Percentiles rank a stretch among this genome's conserved stretches.
These are phyloP conservation scores for Buathra laborator DNA, from an alignment of 2,888 invertebrate species.

Conservation along the genomic window DNA sequence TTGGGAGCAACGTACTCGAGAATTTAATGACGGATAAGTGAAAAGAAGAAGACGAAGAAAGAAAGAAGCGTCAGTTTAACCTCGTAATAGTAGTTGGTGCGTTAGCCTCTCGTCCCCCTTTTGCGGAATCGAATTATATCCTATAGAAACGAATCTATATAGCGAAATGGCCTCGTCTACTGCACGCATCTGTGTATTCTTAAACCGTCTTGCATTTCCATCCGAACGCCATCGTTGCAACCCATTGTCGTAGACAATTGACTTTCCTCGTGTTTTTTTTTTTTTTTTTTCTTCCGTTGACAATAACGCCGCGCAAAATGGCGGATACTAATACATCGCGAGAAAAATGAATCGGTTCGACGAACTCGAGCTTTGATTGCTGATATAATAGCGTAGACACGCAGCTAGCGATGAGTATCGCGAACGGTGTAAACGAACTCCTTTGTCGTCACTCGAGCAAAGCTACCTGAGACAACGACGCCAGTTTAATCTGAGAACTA, in stretches of 20 bases:
- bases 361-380: slow-evolving; percentile 27
- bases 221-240: slow-evolving; percentile 8
- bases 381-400: background rate
- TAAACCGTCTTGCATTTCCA: slow-evolving; percentile 16
- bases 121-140: background rate
- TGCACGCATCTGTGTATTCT: background rate
- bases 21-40: background rate
- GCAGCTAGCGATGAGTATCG: slow-evolving; percentile 10
- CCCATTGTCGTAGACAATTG: slow-evolving; percentile 40
- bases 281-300: background rate
- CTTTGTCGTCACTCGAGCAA: background rate
- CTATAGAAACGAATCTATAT: background rate
- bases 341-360: slow-evolving; percentile 38
- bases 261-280: background rate
- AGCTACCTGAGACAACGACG: slow-evolving; percentile 1
- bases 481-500: slow-evolving; percentile 10
- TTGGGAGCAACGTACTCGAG: background rate
- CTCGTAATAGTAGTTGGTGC: background rate
- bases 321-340: background rate
- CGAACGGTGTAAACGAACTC: slow-evolving; percentile 32
- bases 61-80: background rate
- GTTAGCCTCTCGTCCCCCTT: background rate
- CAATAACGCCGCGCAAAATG: background rate
- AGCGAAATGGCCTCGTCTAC: slow-evolving; percentile 20
- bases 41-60: background rate